Evolutionary conservation across 2,888 invertebrate genomes (phyloP).

Genomic region (Cheilosia impressa): DNA sequence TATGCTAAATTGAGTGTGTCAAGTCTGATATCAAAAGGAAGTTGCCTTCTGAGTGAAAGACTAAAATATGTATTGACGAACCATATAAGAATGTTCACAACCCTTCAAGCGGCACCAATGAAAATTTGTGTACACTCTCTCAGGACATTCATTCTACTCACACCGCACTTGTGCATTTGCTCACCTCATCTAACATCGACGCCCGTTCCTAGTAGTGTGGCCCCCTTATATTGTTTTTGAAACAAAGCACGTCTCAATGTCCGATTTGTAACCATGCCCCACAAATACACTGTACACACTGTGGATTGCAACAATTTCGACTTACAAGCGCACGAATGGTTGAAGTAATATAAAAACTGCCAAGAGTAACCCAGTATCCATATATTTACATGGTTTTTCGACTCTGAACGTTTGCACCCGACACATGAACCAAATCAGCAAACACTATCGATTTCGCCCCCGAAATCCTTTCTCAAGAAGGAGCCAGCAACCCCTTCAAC

Average conservation of each 20-base stretch:
- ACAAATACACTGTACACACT: slow-evolving; percentile 11
- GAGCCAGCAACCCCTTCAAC: slow-evolving; percentile 1
- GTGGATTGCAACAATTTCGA: slow-evolving; percentile 14
- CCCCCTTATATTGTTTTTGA: neutral
- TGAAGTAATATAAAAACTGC: slow-evolving; percentile 10
- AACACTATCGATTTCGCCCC: slow-evolving; percentile 64
- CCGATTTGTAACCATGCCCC: slow-evolving; percentile 26
- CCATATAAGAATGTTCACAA: no score
- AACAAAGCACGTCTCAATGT: slow-evolving; percentile 9
- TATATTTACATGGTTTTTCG: slow-evolving; percentile 48
- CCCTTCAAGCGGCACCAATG: no score
- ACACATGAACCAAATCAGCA: slow-evolving; percentile 50
- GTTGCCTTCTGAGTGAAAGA: no score
- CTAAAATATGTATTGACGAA: no score
- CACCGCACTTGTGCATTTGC: no score
- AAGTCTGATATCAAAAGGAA: no score
- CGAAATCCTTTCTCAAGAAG: slow-evolving; percentile 8
- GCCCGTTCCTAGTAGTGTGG: neutral
- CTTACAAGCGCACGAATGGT: neutral
- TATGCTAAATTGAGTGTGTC: no score
- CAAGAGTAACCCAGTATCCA: slow-evolving; percentile 48
- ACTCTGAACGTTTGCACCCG: slow-evolving; percentile 40
- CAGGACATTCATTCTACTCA: no score
- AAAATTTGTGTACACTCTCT: no score
- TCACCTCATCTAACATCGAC: neutral